Evolutionary conservation across 2,888 invertebrate species (phyloP).

Genomic region (Norana najaformis): DNA sequence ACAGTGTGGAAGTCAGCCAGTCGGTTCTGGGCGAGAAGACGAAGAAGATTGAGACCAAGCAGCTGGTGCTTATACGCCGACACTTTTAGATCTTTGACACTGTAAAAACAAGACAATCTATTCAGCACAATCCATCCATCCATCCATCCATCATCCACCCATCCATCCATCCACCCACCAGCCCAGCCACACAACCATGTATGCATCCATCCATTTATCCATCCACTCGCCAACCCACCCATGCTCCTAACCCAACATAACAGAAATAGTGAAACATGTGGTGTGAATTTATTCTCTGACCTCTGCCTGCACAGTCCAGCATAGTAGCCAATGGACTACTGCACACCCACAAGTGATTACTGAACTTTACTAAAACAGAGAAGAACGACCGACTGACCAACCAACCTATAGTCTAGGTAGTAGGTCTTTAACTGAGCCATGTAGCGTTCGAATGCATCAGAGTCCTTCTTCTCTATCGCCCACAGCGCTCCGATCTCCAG

Average conservation of each 20-base stretch:
- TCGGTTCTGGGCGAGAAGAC: constrained; percentile 89
- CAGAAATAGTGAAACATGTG: too few species aligned
- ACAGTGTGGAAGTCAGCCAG: constrained; percentile 96
- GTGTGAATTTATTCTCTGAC: too few species aligned
- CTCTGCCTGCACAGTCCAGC: neutral
- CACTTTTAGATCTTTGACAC: constrained; percentile 77
- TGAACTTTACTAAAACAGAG: neutral
- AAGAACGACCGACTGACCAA: constrained; percentile 34
- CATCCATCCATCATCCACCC: too few species aligned
- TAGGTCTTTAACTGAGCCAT: constrained; percentile 97
- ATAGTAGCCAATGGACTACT: neutral
- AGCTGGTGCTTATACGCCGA: constrained; percentile 92
- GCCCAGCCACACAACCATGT: too few species aligned
- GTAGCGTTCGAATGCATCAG: constrained; percentile 92
- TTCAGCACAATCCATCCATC: neutral
- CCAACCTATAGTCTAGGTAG: constrained; percentile 88
- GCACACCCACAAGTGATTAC: neutral
- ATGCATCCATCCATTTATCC: too few species aligned
- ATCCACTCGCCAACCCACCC: neutral
- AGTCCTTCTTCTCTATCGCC: constrained; percentile 88
- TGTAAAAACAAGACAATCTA: constrained; percentile 54
- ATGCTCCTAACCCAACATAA: too few species aligned
- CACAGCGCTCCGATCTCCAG: constrained; percentile 95
- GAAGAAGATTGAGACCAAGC: constrained; percentile 88
- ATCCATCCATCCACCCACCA: too few species aligned